Evolutionary conservation across 2,888 invertebrate species (phyloP).

Genomic region (Cephus pygmeus): DNA sequence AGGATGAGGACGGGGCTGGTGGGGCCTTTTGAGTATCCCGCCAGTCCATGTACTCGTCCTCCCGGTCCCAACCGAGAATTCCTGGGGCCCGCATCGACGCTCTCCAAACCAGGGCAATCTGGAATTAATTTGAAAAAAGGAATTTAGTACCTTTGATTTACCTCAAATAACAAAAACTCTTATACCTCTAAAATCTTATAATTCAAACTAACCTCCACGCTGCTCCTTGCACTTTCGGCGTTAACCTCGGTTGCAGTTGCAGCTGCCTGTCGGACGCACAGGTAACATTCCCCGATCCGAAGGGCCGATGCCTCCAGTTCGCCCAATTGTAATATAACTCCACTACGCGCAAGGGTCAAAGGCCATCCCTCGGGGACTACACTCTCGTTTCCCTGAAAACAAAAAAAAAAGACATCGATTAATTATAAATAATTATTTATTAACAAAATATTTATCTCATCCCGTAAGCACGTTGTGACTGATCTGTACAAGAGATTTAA

Average conservation of each 20-base stretch:
- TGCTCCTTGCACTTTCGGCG: slow-evolving; percentile 19
- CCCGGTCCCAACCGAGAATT: slow-evolving; percentile 64
- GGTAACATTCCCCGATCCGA: slow-evolving; percentile 74
- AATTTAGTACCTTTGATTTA: background rate
- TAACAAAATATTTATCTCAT: too few species aligned
- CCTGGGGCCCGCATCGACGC: slow-evolving; percentile 64
- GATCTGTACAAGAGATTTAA: too few species aligned
- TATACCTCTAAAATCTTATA: too few species aligned
- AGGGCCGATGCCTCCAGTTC: slow-evolving; percentile 72
- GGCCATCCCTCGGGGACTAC: slow-evolving; percentile 75
- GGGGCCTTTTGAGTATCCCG: slow-evolving; percentile 61
- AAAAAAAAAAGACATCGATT: slow-evolving; percentile 19
- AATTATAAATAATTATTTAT: background rate
- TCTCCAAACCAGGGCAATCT: slow-evolving; percentile 65
- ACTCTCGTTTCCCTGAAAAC: slow-evolving; percentile 69
- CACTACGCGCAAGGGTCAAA: slow-evolving; percentile 72
- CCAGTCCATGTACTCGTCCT: slow-evolving; percentile 65
- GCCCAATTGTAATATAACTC: slow-evolving; percentile 74
- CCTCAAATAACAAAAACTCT: too few species aligned
- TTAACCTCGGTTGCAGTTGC: slow-evolving; percentile 34
- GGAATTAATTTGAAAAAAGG: background rate
- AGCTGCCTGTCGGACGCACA: slow-evolving; percentile 69
- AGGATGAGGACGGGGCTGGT: slow-evolving; percentile 22
- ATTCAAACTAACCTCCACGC: slow-evolving; percentile 48
- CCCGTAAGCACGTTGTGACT: too few species aligned